These are phyloP conservation scores for Sicus ferrugineus DNA, from an alignment of 2,888 invertebrate species.

Conservation along the genomic window DNA sequence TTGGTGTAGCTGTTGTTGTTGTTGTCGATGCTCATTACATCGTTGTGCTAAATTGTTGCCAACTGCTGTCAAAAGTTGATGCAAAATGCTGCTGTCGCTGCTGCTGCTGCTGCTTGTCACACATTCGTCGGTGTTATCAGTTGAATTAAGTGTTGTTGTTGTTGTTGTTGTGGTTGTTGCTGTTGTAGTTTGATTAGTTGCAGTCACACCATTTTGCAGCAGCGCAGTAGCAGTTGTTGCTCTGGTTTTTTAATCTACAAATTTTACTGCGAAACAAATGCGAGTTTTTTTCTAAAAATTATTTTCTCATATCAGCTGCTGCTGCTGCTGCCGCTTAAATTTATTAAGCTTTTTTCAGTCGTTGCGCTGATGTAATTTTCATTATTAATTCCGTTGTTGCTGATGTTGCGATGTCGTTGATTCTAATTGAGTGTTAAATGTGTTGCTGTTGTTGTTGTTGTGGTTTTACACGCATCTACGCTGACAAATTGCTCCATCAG, in stretches of 20 bases:
- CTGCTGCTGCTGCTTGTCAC: conserved; percentile 3
- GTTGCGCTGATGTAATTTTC: too few species aligned
- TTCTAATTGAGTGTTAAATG: conserved; percentile 1
- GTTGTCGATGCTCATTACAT: conserved; percentile 9
- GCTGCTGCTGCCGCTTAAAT: too few species aligned
- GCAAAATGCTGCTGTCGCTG: background rate
- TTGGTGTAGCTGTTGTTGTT: background rate
- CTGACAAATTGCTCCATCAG: conserved; percentile 31
- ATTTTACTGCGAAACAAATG: too few species aligned
- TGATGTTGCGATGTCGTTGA: conserved; percentile 3
- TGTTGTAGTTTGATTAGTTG: background rate
- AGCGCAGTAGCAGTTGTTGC: background rate
- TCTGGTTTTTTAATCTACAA: conserved; percentile 6
- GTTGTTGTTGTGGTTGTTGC: background rate
- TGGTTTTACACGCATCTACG: conserved; percentile 15
- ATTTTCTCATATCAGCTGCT: too few species aligned
- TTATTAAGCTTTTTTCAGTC: too few species aligned
- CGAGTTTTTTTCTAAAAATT: too few species aligned
- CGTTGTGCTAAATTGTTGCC: conserved; percentile 1
- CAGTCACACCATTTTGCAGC: background rate
- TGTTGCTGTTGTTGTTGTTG: conserved; percentile 3
- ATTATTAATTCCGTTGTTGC: too few species aligned
- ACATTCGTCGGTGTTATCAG: background rate
- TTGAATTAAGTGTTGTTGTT: background rate
- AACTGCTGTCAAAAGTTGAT: background rate